phyloP scores from a whole-genome alignment of 2,113 vertebrate genomes.

The Bos javanicus region DNA sequence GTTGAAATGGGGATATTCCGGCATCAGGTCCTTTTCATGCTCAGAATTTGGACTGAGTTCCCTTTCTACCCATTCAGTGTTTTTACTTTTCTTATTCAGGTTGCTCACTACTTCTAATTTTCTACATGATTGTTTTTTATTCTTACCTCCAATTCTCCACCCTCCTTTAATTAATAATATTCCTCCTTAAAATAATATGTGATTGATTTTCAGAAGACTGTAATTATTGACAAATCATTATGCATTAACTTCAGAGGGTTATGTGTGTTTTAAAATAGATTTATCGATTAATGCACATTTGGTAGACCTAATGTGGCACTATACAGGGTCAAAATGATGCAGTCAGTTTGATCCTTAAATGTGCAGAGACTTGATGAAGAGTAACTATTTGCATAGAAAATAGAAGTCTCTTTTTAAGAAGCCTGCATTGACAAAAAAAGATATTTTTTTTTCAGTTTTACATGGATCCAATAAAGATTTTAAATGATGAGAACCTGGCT shows the following conservation, averaged over 20 bases:
- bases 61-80: neutral
- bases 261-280: neutral
- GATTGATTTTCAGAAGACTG: neutral
- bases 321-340: neutral
- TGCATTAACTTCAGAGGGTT: neutral
- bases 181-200: neutral
- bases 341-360: neutral
- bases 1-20: neutral
- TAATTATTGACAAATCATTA: slow-evolving; percentile 1
- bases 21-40: neutral
- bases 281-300: neutral
- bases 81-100: neutral
- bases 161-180: neutral
- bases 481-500: neutral
- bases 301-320: neutral
- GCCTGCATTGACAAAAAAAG: neutral
- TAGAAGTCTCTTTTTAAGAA: neutral
- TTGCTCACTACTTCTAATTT: slow-evolving; percentile 16
- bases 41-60: neutral
- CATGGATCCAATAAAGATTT: slow-evolving; percentile 19
- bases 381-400: neutral
- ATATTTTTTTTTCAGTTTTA: slow-evolving; percentile 28
- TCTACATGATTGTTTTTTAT: neutral
- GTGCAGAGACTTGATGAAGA: neutral
- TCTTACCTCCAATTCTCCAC: neutral